Conservation (phyloP, 2,113 vertebrate genomes). For the Lates calcarifer region DNA sequence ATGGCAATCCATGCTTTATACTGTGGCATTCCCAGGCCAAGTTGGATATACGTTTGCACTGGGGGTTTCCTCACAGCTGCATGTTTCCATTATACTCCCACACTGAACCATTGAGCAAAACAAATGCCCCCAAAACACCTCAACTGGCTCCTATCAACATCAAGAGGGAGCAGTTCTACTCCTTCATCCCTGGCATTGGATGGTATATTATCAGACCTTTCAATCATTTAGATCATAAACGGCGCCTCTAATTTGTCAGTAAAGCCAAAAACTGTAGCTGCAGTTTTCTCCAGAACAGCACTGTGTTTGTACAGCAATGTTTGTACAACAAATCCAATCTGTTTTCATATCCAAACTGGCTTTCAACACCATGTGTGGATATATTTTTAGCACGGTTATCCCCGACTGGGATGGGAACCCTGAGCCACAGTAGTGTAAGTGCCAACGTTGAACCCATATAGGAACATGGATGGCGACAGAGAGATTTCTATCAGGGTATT, state of each 20-base stretch:
- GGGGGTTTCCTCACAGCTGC: no score
- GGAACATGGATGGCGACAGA: not conserved
- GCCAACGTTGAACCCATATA: not conserved
- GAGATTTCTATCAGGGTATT: slow-evolving; percentile 3
- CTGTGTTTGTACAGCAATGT: not conserved
- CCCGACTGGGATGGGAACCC: not conserved
- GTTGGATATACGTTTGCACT: not conserved
- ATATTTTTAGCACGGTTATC: not conserved
- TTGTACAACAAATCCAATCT: not conserved
- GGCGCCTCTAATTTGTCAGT: not conserved
- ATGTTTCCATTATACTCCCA: no score
- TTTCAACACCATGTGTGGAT: not conserved
- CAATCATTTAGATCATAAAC: not conserved
- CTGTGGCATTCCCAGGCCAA: not conserved
- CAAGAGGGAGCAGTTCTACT: not conserved
- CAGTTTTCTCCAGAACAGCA: not conserved
- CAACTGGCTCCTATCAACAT: not conserved
- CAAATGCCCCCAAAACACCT: not conserved
- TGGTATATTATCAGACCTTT: not conserved
- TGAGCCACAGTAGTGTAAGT: not conserved
- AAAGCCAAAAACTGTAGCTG: not conserved
- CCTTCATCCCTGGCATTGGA: not conserved
- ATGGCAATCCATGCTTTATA: not conserved
- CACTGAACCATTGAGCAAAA: no score
- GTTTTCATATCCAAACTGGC: not conserved